phyloP scores from a whole-genome alignment of 1,140 invertebrate species.

The Zophobas morio region DNA sequence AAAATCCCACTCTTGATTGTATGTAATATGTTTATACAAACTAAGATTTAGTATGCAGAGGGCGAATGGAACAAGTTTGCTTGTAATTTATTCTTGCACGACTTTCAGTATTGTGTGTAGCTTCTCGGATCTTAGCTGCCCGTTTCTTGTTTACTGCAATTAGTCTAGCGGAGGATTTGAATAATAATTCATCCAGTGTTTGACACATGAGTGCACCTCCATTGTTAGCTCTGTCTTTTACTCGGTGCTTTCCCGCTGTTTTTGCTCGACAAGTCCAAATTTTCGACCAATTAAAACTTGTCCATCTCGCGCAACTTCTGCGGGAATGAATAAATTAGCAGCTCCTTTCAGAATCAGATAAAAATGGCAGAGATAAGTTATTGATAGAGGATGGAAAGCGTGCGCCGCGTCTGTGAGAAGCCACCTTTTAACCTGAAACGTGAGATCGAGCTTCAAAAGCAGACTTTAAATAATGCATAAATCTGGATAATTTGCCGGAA shows the following conservation, averaged over 20 bases:
- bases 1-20: constrained; percentile 59
- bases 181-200: constrained; percentile 62
- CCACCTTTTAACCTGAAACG: constrained; percentile 25
- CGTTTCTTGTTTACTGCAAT: constrained; percentile 62
- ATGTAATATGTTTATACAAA: constrained; percentile 62
- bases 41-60: constrained; percentile 60
- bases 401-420: not conserved
- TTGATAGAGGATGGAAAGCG: not conserved
- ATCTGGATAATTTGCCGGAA: constrained; percentile 59
- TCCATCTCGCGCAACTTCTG: constrained; percentile 12
- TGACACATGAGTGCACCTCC: constrained; percentile 59
- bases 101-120: constrained; percentile 58
- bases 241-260: not conserved
- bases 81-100: constrained; percentile 62
- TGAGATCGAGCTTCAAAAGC: constrained; percentile 46
- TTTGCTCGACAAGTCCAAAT: constrained; percentile 13
- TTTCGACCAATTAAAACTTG: constrained; percentile 27
- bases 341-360: not conserved
- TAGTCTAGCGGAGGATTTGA: constrained; percentile 61
- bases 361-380: not conserved
- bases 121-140: constrained; percentile 55
- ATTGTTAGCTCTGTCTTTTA: constrained; percentile 52
- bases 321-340: constrained; percentile 21
- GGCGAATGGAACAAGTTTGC: constrained; percentile 57
- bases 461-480: constrained; percentile 59